Percentiles rank a stretch among this genome's conserved stretches.
Evolutionary conservation across 2,113 vertebrate genomes (phyloP).

Genomic region (Petrocephalus zakoni): DNA sequence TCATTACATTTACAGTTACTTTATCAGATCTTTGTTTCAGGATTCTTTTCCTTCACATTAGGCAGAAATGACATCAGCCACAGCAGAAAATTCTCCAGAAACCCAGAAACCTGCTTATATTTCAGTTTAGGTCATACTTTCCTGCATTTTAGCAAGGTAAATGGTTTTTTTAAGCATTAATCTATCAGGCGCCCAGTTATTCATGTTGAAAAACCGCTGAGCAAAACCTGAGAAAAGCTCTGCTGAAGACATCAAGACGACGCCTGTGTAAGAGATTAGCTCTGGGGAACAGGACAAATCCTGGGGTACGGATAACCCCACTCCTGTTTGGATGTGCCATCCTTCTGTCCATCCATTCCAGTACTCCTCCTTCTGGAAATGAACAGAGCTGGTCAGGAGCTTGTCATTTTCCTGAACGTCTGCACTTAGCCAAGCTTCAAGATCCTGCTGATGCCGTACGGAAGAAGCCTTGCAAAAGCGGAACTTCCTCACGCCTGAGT

Average conservation of each 20-base stretch:
- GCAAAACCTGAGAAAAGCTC: neutral
- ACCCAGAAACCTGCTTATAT: neutral
- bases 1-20: neutral
- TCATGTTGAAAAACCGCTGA: conserved; percentile 1
- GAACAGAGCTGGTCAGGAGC: neutral
- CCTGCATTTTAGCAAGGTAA: neutral
- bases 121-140: conserved; percentile 2
- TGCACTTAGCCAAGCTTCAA: neutral
- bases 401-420: neutral
- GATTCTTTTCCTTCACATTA: neutral
- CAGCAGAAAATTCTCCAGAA: neutral
- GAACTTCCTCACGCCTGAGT: neutral
- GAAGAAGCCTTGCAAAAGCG: too few relatives aligned
- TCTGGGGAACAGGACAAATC: neutral
- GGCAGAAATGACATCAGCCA: neutral
- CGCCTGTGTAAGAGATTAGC: neutral
- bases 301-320: neutral
- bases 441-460: neutral
- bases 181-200: neutral
- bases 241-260: neutral
- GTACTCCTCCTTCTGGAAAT: neutral
- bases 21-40: neutral
- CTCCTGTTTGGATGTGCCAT: neutral
- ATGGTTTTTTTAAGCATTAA: neutral
- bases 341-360: neutral